Base-by-base conservation (phyloP, 2,888 invertebrate genomes). In the Aethes cnicana region DNA sequence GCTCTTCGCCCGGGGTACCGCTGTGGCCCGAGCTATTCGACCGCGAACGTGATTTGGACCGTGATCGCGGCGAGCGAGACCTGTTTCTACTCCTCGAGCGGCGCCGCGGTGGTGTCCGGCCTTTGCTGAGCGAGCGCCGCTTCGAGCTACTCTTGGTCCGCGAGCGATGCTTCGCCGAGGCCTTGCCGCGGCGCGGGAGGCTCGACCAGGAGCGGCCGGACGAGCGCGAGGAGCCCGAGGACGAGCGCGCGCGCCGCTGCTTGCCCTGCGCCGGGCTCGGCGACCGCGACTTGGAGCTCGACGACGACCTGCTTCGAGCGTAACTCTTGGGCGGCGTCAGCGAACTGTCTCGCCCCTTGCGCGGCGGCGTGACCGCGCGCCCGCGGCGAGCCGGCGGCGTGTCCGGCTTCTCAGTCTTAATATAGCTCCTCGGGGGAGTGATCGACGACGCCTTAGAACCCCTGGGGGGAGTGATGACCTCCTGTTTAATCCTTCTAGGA, bases 291-390 rank as follows among this genome's bases (percentile, higher is more conserved):
- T 72, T 71, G 1, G 82, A 83, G 55, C 74, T 80, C 1, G 76
- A 75, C 5, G 69, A 66, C 0, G 80, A 79, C n/a, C 61, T 63
- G 54, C 66, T 74, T 53, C 81, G 68, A 2, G 81, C 81, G 50
- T 89, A 88, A 58, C 82, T 77, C 55, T 81, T 83, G 0, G 88
- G 87, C 7, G 88, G 87, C 4, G 88, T 87, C 35, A 87, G 58
- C 0, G 84, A 84, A 59, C 72, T 77, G 6, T 86, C 80, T 60
- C 75, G 72, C 5, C 49, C 60, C 54, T 74, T 83, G 49, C 69
- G 72, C n/a, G 69, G 63, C 11, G 73, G 65, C 1, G 72, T 66
- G 1, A n/a, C n/a, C n/a, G n/a, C n/a, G n/a, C n/a, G n/a, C n/a
- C n/a, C n/a, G n/a, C n/a, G n/a, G n/a, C n/a, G n/a, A n/a, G n/a